Conservation (phyloP, 2,888 invertebrate genomes). For the Cistogaster globosa region DNA sequence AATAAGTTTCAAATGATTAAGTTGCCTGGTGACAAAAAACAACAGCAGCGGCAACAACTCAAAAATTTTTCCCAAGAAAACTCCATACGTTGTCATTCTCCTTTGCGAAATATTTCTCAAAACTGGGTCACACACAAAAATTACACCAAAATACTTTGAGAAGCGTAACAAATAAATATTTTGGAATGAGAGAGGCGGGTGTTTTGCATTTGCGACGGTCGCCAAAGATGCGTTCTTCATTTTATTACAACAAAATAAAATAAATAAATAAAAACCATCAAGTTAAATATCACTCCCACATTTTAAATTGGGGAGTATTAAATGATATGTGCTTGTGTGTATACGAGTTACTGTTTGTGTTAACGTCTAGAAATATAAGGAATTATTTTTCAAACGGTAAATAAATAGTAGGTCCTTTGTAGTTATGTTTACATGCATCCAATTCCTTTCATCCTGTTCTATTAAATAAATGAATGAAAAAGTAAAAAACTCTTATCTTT, state of each 20-base stretch:
- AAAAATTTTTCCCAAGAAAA: slow-evolving; percentile 6
- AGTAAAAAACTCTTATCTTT: slow-evolving; percentile 43
- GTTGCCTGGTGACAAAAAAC: slow-evolving; percentile 62
- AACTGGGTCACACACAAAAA: slow-evolving; percentile 65
- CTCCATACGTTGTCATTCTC: not conserved
- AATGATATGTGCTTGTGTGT: slow-evolving; percentile 12
- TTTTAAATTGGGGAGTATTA: slow-evolving; percentile 31
- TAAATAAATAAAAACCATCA: not conserved
- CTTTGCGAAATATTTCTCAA: slow-evolving; percentile 22
- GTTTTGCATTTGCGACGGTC: slow-evolving; percentile 38
- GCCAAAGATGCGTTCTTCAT: slow-evolving; percentile 42
- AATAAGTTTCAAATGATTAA: slow-evolving; percentile 69
- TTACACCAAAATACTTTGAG: slow-evolving; percentile 47
- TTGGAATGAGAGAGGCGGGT: slow-evolving; percentile 32
- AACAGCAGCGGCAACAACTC: slow-evolving; percentile 6
- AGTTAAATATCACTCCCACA: slow-evolving; percentile 62
- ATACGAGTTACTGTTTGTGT: slow-evolving; percentile 2
- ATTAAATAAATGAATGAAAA: not conserved
- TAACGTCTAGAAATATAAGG: slow-evolving; percentile 31
- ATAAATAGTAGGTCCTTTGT: slow-evolving; percentile 77
- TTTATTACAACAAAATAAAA: slow-evolving; percentile 1
- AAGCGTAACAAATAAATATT: slow-evolving; percentile 39
- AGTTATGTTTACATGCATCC: slow-evolving; percentile 50
- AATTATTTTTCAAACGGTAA: slow-evolving; percentile 73
- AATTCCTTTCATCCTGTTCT: not conserved